Conservation (phyloP, 2,888 invertebrate species). For the Drosophila kambysellisi region DNA sequence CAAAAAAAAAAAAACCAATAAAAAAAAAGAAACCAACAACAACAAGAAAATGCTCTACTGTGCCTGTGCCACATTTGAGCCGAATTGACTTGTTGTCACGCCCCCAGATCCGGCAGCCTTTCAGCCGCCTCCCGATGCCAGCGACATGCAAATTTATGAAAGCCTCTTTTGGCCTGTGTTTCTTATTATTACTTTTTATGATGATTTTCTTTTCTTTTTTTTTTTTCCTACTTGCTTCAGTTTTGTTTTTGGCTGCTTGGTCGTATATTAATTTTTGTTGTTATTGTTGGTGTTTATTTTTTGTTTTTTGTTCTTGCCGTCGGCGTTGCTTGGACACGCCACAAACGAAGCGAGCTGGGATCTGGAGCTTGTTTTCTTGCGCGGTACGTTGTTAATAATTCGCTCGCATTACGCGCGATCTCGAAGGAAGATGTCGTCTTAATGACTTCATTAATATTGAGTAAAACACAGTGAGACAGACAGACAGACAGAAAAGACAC, state of each 20-base stretch:
- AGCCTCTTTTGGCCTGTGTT: slow-evolving; percentile 73
- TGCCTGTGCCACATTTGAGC: slow-evolving; percentile 69
- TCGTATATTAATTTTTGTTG: slow-evolving; percentile 50
- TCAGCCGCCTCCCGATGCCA: slow-evolving; percentile 34
- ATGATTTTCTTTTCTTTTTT: slow-evolving; percentile 22
- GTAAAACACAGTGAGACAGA: slow-evolving; percentile 65
- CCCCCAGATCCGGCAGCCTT: slow-evolving; percentile 62
- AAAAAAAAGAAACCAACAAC: not conserved
- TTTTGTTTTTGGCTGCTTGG: slow-evolving; percentile 34
- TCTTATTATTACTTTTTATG: slow-evolving; percentile 67
- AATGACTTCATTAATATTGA: slow-evolving; percentile 81
- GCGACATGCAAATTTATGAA: slow-evolving; percentile 81
- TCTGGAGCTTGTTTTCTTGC: slow-evolving; percentile 70
- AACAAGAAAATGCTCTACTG: slow-evolving; percentile 10
- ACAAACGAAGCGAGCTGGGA: slow-evolving; percentile 15
- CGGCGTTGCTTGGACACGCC: slow-evolving; percentile 55
- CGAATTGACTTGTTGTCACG: slow-evolving; percentile 80
- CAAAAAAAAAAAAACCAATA: slow-evolving; percentile 4
- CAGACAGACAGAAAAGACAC: not conserved
- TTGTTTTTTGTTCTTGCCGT: slow-evolving; percentile 32
- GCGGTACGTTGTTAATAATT: slow-evolving; percentile 75
- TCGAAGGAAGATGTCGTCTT: slow-evolving; percentile 78
- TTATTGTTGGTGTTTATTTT: slow-evolving; percentile 12
- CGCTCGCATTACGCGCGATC: slow-evolving; percentile 81
- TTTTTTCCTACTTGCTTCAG: slow-evolving; percentile 33